These are phyloP conservation scores for Gonocerus acuteangulatus DNA, from an alignment of 2,888 invertebrate species.

Conservation along the genomic window DNA sequence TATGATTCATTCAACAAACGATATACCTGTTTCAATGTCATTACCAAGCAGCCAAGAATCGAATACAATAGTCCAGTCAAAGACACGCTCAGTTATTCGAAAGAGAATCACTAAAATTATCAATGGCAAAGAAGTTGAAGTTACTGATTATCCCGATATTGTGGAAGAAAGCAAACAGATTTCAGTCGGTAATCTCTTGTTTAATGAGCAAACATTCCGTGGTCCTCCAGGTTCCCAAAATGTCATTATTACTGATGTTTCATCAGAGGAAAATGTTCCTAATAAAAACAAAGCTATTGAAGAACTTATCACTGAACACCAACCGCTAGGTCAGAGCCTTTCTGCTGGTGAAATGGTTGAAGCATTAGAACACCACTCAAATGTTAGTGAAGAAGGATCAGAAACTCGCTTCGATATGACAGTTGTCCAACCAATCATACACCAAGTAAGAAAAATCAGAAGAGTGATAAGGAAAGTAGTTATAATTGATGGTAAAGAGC, in stretches of 20 bases:
- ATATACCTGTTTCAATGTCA: background rate
- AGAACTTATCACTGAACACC: background rate
- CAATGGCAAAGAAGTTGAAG: background rate
- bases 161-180: background rate
- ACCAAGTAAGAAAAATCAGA: slow-evolving; percentile 45
- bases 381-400: background rate
- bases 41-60: background rate
- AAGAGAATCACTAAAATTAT: background rate
- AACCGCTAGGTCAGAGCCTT: background rate
- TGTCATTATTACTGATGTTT: background rate
- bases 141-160: background rate
- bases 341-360: slow-evolving; percentile 10
- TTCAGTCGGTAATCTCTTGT: background rate
- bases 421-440: slow-evolving; percentile 12
- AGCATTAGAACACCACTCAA: background rate
- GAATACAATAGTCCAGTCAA: background rate
- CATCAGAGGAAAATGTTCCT: background rate
- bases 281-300: background rate
- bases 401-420: background rate
- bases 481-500: slow-evolving; percentile 75
- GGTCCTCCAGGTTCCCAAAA: background rate
- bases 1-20: background rate
- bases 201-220: background rate
- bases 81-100: background rate
- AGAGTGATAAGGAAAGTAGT: slow-evolving; percentile 68